Conservation (phyloP, 2,888 invertebrate species). For the Hybos culiciformis region DNA sequence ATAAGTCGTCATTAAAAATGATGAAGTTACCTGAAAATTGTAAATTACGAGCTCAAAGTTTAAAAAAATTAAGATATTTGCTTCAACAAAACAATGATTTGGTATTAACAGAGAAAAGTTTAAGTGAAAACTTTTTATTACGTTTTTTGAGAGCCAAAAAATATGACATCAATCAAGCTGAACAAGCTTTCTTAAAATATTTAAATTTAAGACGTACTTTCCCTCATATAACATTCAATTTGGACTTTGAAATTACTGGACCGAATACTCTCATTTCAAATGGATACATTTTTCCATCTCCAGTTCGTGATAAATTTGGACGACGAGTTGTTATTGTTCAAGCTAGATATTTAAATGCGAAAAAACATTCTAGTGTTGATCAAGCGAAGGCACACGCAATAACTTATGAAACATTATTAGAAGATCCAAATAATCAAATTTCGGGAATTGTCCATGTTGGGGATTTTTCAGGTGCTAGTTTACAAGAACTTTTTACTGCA, state of each 20-base stretch:
- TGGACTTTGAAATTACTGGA: conserved; percentile 50
- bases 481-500: conserved; percentile 39
- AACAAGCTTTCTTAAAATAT: conserved; percentile 64
- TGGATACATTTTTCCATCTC: conserved; percentile 65
- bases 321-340: conserved; percentile 53
- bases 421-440: conserved; percentile 62
- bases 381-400: conserved; percentile 56
- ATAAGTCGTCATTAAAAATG: too few relatives aligned
- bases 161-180: conserved; percentile 64
- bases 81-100: conserved; percentile 54
- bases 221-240: conserved; percentile 45
- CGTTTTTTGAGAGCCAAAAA: conserved; percentile 65
- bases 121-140: conserved; percentile 57
- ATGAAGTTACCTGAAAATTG: conserved; percentile 62
- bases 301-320: conserved; percentile 56
- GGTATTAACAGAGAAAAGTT: conserved; percentile 49
- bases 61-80: conserved; percentile 54
- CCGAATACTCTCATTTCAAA: conserved; percentile 49
- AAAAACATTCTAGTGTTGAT: conserved; percentile 49
- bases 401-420: conserved; percentile 60
- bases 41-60: conserved; percentile 44
- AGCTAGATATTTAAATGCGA: conserved; percentile 54
- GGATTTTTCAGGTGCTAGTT: conserved; percentile 47
- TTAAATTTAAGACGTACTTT: conserved; percentile 57
- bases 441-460: conserved; percentile 61